Conservation (phyloP, 30 jellyfish, hydroid and myxozoan species). For the Catostylus mosaicus region DNA sequence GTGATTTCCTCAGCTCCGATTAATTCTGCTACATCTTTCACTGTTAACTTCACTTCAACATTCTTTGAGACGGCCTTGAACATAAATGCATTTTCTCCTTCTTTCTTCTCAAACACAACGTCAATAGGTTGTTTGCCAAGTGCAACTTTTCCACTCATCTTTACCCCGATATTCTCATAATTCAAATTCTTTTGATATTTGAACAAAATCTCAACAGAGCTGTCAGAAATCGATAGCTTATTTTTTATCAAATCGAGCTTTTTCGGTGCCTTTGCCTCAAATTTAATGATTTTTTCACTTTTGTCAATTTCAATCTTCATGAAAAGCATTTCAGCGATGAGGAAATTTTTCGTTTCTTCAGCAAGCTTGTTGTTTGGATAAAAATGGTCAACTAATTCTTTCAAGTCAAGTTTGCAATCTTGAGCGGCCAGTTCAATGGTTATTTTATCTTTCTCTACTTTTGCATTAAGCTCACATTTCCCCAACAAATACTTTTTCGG, state of each 20-base stretch:
- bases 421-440: constrained; percentile 28
- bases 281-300: not conserved
- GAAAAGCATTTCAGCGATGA: constrained; percentile 4
- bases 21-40: constrained; percentile 6
- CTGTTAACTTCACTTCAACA: constrained; percentile 7
- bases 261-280: constrained; percentile 26
- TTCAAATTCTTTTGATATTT: not conserved
- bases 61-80: not conserved
- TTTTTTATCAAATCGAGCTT: constrained; percentile 1
- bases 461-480: constrained; percentile 30
- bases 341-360: constrained; percentile 31
- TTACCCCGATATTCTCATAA: constrained; percentile 15
- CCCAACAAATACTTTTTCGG: constrained; percentile 17
- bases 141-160: constrained; percentile 10
- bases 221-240: not conserved
- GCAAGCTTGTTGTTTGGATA: constrained; percentile 26
- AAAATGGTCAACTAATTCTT: constrained; percentile 30
- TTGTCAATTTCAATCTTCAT: constrained; percentile 20
- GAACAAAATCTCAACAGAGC: not conserved
- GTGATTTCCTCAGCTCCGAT: constrained; percentile 7
- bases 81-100: constrained; percentile 8
- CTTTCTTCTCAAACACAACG: constrained; percentile 23
- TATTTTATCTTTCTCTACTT: not conserved
- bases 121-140: constrained; percentile 24
- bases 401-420: constrained; percentile 6